Conservation (phyloP, 2,113 vertebrate genomes). For the Panthera uncia region DNA sequence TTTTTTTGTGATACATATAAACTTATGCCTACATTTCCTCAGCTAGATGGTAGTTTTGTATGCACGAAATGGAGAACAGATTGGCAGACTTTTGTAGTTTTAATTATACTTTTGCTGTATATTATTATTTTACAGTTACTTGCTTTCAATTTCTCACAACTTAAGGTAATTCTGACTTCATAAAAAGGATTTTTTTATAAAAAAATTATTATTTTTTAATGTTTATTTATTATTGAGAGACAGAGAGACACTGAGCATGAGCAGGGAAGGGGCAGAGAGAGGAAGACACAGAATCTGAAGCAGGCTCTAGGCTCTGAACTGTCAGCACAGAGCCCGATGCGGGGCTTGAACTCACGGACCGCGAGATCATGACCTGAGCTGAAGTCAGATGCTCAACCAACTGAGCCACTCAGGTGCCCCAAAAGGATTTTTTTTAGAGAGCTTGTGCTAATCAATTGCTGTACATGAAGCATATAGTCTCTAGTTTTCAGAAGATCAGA, state of each 20-base stretch:
- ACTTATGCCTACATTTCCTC: background rate
- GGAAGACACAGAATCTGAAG: too few relatives aligned
- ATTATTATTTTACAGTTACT: background rate
- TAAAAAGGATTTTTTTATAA: background rate
- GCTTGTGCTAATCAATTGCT: background rate
- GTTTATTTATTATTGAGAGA: too few relatives aligned
- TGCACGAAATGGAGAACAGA: background rate
- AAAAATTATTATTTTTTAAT: too few relatives aligned
- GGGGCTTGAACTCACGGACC: too few relatives aligned
- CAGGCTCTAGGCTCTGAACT: too few relatives aligned
- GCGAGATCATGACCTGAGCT: too few relatives aligned
- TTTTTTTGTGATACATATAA: background rate
- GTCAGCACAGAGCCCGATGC: too few relatives aligned
- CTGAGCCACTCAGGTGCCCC: too few relatives aligned
- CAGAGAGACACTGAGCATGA: too few relatives aligned
- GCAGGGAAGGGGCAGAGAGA: too few relatives aligned
- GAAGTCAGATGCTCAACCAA: too few relatives aligned
- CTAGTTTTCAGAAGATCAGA: background rate
- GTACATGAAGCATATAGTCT: background rate
- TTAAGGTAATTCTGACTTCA: background rate
- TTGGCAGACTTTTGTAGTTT: background rate
- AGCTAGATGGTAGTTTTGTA: background rate
- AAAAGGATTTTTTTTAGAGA: background rate
- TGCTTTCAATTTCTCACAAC: background rate
- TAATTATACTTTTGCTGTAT: background rate